Conservation (phyloP, 2,888 invertebrate genomes). For the Caenorhabditis wallacei region DNA sequence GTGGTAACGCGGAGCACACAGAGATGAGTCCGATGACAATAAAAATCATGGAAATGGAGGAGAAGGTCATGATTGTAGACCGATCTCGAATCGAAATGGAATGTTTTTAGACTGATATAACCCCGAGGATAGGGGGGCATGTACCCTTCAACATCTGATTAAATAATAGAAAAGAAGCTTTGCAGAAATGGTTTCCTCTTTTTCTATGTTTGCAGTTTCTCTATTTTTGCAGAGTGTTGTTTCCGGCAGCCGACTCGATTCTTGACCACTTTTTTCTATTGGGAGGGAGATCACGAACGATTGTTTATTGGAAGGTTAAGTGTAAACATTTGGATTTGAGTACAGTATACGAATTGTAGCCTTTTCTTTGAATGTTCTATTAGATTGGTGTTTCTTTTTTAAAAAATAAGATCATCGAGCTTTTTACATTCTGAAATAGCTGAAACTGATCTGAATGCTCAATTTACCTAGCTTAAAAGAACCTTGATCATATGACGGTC, state of each 20-base stretch:
- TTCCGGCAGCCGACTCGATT: constrained; percentile 17
- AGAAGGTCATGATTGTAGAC: constrained; percentile 18
- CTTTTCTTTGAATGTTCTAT: too few species aligned
- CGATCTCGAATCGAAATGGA: constrained; percentile 10
- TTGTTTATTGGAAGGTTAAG: background rate
- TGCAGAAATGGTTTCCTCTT: constrained; percentile 3
- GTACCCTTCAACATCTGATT: background rate
- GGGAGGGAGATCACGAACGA: background rate
- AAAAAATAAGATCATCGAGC: too few species aligned
- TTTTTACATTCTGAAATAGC: too few species aligned
- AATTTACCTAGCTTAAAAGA: too few species aligned
- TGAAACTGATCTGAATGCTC: too few species aligned
- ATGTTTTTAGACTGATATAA: constrained; percentile 32
- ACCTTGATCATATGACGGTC: too few species aligned
- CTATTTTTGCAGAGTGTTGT: constrained; percentile 19
- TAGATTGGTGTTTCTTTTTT: too few species aligned
- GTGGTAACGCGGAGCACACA: constrained; percentile 1
- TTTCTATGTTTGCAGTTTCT: constrained; percentile 12
- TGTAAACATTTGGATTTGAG: background rate
- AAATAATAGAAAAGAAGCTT: background rate
- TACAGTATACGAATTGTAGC: too few species aligned
- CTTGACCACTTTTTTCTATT: constrained; percentile 17
- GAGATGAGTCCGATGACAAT: background rate
- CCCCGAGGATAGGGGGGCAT: background rate
- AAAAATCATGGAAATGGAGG: background rate